phyloP scores from a whole-genome alignment of 2,113 vertebrate species.

The Peucedramus taeniatus region DNA sequence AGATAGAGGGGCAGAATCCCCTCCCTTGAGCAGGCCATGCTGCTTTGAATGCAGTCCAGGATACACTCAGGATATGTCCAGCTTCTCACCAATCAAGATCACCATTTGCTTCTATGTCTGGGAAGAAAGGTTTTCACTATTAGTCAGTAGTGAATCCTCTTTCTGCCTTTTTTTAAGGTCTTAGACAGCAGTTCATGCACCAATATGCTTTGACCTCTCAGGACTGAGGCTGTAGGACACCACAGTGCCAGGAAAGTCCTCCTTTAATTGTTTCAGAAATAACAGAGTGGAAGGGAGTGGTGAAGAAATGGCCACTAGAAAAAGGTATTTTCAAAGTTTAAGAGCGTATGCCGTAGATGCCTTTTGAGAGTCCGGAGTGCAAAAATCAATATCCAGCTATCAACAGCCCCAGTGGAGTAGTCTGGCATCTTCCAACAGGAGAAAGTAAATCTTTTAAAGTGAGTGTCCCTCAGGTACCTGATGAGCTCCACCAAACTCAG shows the following conservation, averaged over 20 bases:
- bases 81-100: background rate
- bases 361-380: background rate
- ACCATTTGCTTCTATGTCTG: background rate
- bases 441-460: background rate
- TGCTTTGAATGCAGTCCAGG: background rate
- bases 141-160: background rate
- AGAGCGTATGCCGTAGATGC: rapidly evolving
- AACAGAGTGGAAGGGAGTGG: background rate
- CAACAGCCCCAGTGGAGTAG: background rate
- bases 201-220: background rate
- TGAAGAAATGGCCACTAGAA: background rate
- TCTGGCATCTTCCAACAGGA: background rate
- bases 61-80: background rate
- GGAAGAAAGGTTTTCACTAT: background rate
- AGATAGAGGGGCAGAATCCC: background rate
- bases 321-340: background rate
- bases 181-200: background rate
- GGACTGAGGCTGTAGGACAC: background rate
- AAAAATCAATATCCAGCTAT: background rate
- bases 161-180: background rate
- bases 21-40: rapidly evolving
- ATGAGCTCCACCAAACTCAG: background rate
- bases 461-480: background rate
- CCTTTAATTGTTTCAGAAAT: background rate
- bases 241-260: background rate